These are phyloP conservation scores for Sceloporus undulatus DNA, from an alignment of 2,113 vertebrate genomes.

Conservation along the genomic window DNA sequence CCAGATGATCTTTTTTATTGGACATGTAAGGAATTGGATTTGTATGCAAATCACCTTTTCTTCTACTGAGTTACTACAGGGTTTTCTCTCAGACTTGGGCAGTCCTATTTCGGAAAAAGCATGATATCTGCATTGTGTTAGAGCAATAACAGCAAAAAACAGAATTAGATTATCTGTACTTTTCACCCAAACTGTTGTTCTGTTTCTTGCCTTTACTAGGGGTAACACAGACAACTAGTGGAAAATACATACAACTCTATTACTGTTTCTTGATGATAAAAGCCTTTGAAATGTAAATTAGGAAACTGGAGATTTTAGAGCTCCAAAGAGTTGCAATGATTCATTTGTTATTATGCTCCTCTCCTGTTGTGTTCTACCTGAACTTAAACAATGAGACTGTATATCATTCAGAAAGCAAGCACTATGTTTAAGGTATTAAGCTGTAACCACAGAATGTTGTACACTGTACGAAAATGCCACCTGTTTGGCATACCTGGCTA, in stretches of 20 bases:
- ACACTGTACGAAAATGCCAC: constrained; percentile 27
- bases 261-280: constrained; percentile 17
- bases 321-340: constrained; percentile 53
- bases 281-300: constrained; percentile 77
- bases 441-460: background rate
- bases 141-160: constrained; percentile 52
- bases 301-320: constrained; percentile 54
- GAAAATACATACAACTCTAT: background rate
- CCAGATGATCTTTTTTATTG: background rate
- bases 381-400: constrained; percentile 23
- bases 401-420: constrained; percentile 28
- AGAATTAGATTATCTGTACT: constrained; percentile 28
- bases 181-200: background rate
- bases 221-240: background rate
- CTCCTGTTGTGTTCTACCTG: constrained; percentile 14
- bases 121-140: background rate
- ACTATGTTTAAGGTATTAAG: constrained; percentile 10
- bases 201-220: background rate
- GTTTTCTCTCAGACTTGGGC: background rate
- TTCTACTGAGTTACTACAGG: background rate
- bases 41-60: background rate
- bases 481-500: constrained; percentile 18
- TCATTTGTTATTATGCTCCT: constrained; percentile 60
- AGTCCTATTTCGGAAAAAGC: background rate
- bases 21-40: background rate